These are phyloP conservation scores for Propithecus perrieri DNA, from an alignment of 2,797 vertebrate species.

Conservation along the genomic window DNA sequence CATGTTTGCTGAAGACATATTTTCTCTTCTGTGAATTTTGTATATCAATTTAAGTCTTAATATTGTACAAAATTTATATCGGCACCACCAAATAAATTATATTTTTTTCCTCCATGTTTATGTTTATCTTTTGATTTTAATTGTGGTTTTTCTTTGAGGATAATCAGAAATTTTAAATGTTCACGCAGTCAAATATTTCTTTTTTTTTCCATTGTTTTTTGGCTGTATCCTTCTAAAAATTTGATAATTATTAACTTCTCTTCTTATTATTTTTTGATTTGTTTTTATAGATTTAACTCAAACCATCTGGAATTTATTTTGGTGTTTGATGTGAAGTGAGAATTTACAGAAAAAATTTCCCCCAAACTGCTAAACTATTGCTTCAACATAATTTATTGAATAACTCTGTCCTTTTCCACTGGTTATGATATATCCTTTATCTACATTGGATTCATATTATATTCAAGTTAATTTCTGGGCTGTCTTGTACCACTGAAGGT, in stretches of 20 bases:
- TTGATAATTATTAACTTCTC: neutral
- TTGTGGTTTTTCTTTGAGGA: neutral
- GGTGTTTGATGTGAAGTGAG: neutral
- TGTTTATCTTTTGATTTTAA: neutral
- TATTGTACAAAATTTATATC: neutral
- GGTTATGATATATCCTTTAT: neutral
- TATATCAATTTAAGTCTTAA: neutral
- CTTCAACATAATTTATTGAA: neutral
- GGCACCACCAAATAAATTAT: neutral
- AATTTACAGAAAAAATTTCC: neutral
- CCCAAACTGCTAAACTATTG: neutral
- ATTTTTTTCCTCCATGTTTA: neutral
- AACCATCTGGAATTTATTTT: constrained; percentile 38
- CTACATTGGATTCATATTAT: neutral
- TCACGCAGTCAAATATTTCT: neutral
- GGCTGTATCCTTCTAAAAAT: neutral
- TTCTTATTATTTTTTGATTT: constrained; percentile 30
- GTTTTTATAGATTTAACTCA: neutral
- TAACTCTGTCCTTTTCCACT: neutral
- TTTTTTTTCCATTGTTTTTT: neutral
- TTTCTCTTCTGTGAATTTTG: neutral
- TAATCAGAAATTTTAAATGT: neutral
- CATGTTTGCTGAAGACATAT: neutral
- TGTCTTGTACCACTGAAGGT: neutral
- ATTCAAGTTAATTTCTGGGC: constrained; percentile 2